Evolutionary conservation across 2,797 vertebrate species (phyloP), one percentile per base, ranked within the genome.

Genomic region (Dryobates pubescens): DNA sequence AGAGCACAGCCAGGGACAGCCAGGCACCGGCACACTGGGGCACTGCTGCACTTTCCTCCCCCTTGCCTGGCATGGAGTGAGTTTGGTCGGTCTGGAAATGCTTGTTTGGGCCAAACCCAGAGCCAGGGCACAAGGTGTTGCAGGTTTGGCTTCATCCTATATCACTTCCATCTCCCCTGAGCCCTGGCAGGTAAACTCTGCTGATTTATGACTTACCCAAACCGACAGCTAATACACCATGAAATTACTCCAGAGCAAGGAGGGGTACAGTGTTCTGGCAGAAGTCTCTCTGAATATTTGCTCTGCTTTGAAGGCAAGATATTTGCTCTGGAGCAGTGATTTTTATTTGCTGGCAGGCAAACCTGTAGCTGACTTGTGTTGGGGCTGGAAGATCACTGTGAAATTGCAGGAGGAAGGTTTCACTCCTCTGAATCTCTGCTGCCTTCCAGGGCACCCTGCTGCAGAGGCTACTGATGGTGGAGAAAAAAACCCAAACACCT

Each of bases 391-490:
- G 81, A 82, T 73, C 27, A 0, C 86, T 79, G 88, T 90, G 94
- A 96, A 94, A 96, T 93, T 84, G 65, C 75, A 80, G 83, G 34
- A 64, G 63, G 43, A 78, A 58, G 49, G 34, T 90, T 92, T 88
- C 2, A 0, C 38, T 79, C 69, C 86, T 65, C 22, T 51, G 54
- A 84, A 68, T 68, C 45, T 72, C 81, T 3, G 3, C 38, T 1
- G 7, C 67, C 34, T 84, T 80, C 1, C 0, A 3, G 53, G 34
- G 57, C 1, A 12, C 41, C 49, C 68, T 68, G 73, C 67, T 89
- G 73, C 61, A 68, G 54, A 67, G 56, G 32, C 63, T 85, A 0
- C 85, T 76, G 53, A 3, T 0, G 0, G 26, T 89, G 2, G 4
- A 19, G n/a, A 41, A 3, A 27, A 5, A 30, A n/a, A 59, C 74